These are phyloP conservation scores for Eucidaris tribuloides DNA, from an alignment of 35 echinoderm and acorn worm species.

Conservation along the genomic window DNA sequence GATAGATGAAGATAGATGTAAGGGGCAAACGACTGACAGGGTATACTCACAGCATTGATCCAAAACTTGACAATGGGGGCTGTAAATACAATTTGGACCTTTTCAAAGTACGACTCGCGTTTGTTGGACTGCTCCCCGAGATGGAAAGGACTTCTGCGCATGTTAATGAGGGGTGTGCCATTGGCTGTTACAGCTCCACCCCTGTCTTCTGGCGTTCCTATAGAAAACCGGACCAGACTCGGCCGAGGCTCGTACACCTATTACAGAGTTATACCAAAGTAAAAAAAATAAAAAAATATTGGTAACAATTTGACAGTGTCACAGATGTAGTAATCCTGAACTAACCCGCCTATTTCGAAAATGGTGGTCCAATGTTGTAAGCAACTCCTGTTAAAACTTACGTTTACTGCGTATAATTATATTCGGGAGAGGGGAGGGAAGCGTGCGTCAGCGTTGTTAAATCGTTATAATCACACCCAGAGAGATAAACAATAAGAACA, in stretches of 20 bases:
- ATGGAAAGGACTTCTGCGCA: background rate
- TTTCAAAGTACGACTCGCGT: conserved; percentile 24
- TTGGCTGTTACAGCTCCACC: background rate
- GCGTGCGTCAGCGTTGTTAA: too few relatives aligned
- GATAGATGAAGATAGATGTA: too few relatives aligned
- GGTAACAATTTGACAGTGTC: too few relatives aligned
- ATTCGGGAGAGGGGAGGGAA: too few relatives aligned
- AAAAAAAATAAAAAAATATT: background rate
- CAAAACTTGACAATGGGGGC: conserved; percentile 88
- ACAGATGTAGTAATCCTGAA: too few relatives aligned
- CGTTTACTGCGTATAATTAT: too few relatives aligned
- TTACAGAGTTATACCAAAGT: background rate
- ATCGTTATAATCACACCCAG: too few relatives aligned
- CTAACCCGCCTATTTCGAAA: too few relatives aligned
- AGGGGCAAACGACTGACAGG: too few relatives aligned
- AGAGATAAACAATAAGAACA: too few relatives aligned
- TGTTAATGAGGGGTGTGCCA: background rate
- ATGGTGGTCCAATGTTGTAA: too few relatives aligned
- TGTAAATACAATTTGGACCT: conserved; percentile 33
- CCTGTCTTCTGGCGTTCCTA: background rate
- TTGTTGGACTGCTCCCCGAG: background rate
- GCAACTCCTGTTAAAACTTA: too few relatives aligned
- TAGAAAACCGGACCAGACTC: background rate
- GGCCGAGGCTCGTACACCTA: conserved; percentile 6
- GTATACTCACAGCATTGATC: conserved; percentile 82